Conservation (phyloP, 1,140 invertebrate species). For the Megalopta genalis region DNA sequence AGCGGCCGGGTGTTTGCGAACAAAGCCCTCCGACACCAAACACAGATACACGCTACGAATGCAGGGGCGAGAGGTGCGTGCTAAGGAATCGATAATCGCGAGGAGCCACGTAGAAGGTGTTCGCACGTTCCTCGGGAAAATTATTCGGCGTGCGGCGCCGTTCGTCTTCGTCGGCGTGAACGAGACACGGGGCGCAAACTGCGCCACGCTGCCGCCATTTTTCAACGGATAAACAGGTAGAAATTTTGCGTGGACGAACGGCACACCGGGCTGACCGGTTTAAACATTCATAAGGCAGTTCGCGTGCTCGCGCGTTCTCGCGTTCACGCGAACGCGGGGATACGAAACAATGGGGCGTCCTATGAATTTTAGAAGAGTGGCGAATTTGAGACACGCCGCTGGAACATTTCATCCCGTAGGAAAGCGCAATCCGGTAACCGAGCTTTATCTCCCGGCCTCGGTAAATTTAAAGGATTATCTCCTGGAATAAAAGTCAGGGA, state of each 20-base stretch:
- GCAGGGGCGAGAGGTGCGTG: too few species aligned
- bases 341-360: conserved; percentile 48
- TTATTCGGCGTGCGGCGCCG: conserved; percentile 17
- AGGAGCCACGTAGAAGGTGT: not conserved
- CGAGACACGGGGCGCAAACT: conserved; percentile 22
- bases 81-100: not conserved
- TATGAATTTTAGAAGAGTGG: conserved; percentile 49
- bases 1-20: too few species aligned
- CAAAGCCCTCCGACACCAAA: too few species aligned
- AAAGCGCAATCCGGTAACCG: conserved; percentile 43
- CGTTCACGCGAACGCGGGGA: not conserved
- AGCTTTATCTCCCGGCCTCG: conserved; percentile 33
- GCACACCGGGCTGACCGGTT: conserved; percentile 27
- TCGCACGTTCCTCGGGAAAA: conserved; percentile 21
- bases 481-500: conserved; percentile 18
- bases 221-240: conserved; percentile 47
- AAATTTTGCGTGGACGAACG: conserved; percentile 40
- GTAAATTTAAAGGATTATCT: conserved; percentile 36
- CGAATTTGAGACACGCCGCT: conserved; percentile 42
- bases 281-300: conserved; percentile 47
- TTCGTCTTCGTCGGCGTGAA: conserved; percentile 36
- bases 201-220: conserved; percentile 37
- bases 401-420: conserved; percentile 41
- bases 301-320: not conserved
- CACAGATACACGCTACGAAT: too few species aligned